A percentile compares a stretch with the other conserved stretches of the same genome.
phyloP scores from a whole-genome alignment of 2,888 invertebrate species.

The Phortica magna region DNA sequence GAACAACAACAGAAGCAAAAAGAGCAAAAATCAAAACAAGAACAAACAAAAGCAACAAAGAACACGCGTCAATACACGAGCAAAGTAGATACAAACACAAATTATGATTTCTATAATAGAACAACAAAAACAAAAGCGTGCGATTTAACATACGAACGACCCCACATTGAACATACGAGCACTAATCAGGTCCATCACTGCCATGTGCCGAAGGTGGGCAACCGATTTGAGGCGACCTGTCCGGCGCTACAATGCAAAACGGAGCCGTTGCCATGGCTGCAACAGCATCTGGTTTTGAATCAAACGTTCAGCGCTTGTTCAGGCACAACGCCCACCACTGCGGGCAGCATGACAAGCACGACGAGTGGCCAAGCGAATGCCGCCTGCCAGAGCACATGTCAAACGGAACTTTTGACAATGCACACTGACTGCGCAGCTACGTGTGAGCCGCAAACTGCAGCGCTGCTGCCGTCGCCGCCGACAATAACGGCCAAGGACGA shows the following conservation, averaged over 20 bases:
- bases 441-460: constrained; percentile 39
- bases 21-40: constrained; percentile 26
- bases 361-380: not conserved
- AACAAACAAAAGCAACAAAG: not conserved
- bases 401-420: constrained; percentile 64
- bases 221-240: not conserved
- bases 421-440: constrained; percentile 56
- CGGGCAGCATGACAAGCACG: not conserved
- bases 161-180: no score
- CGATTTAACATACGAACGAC: no score
- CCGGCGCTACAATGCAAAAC: constrained; percentile 59
- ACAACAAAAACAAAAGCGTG: not conserved
- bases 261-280: constrained; percentile 76
- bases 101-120: not conserved
- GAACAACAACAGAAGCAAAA: constrained; percentile 37
- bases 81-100: constrained; percentile 15
- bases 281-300: constrained; percentile 77
- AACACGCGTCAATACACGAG: constrained; percentile 33
- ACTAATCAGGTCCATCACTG: no score
- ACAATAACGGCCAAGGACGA: constrained; percentile 43
- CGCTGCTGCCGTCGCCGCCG: constrained; percentile 31
- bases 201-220: no score
- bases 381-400: constrained; percentile 64
- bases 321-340: no score
- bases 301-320: constrained; percentile 63